Evolutionary conservation across 37 sponge, comb jelly and placozoan species (phyloP), one percentile per base, ranked within the genome.

Genomic region (Tethya wilhelma): DNA sequence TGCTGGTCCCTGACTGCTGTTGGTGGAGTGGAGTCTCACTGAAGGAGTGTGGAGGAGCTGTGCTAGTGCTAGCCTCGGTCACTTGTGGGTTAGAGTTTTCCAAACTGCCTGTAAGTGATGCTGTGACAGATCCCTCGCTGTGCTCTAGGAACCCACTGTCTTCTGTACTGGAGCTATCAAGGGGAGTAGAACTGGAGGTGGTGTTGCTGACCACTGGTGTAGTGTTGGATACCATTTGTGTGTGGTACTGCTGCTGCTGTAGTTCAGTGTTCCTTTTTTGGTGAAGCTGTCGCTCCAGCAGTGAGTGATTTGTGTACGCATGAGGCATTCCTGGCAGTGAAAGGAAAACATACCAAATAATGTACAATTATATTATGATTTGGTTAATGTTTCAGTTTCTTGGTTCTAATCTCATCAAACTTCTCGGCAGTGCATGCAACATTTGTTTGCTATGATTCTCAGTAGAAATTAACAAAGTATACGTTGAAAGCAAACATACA

Each of bases 111-210:
- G n/a, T n/a, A n/a, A n/a, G n/a, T n/a, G n/a, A 69, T 69, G 43
- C 43, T 69, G 62, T 23, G 62, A 59, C 62, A 29, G 43, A 69
- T 69, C 26, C n/a, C n/a, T n/a, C n/a, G n/a, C n/a, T n/a, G n/a
- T n/a, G n/a, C n/a, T n/a, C n/a, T n/a, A n/a, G n/a, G n/a, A 71
- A n/a, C 6, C 79, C 79, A 33, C 79, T 79, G 79, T 79, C 79
- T 33, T 77, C 78, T n/a, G 78, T 77, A 39, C 78, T 64, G 56
- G 79, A 56, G 19, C 79, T 49, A 40, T 59, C 55, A 4, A n/a
- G n/a, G n/a, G n/a, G n/a, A n/a, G n/a, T n/a, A n/a, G n/a, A n/a
- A n/a, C n/a, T n/a, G n/a, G n/a, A n/a, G n/a, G n/a, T n/a, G n/a
- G n/a, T n/a, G n/a, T n/a, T n/a, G n/a, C n/a, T n/a, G n/a, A n/a